Evolutionary conservation across 1,140 invertebrate genomes (phyloP).

Genomic region (Hycleus phaleratus): DNA sequence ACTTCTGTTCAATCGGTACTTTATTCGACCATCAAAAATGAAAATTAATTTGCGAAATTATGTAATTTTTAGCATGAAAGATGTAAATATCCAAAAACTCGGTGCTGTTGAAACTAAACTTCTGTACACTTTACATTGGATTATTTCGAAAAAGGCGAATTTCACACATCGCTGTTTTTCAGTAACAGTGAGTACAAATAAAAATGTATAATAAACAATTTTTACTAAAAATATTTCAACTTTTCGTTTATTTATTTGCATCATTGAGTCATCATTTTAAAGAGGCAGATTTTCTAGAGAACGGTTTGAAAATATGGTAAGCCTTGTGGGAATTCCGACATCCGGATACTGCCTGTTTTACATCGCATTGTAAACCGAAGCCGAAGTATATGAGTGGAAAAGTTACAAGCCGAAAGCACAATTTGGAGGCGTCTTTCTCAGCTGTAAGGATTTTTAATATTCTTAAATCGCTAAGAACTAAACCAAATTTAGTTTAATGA

Average conservation of each 20-base stretch:
- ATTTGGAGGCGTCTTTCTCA: too few species aligned
- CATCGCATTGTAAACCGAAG: slow-evolving; percentile 82
- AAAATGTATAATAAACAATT: too few species aligned
- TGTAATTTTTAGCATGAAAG: slow-evolving; percentile 55
- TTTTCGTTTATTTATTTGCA: slow-evolving; percentile 96
- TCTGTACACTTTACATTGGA: slow-evolving; percentile 97
- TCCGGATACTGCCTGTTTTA: slow-evolving; percentile 90
- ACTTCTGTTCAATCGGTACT: slow-evolving; percentile 74
- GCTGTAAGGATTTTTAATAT: too few species aligned
- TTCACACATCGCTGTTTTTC: slow-evolving; percentile 63
- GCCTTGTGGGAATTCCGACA: slow-evolving; percentile 91
- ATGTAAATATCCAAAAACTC: slow-evolving; percentile 67
- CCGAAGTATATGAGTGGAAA: slow-evolving; percentile 46
- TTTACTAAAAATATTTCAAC: slow-evolving; percentile 45
- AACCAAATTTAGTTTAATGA: too few species aligned
- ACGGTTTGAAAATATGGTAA: slow-evolving; percentile 95
- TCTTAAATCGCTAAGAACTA: too few species aligned
- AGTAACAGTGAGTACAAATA: too few species aligned
- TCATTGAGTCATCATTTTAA: slow-evolving; percentile 90
- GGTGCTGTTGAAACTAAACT: slow-evolving; percentile 92
- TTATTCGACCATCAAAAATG: too few species aligned
- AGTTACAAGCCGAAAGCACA: too few species aligned
- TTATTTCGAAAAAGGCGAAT: slow-evolving; percentile 68
- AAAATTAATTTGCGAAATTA: background rate
- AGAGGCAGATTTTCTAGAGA: slow-evolving; percentile 96